These are phyloP conservation scores for Leptoclinus maculatus DNA, from an alignment of 2,797 vertebrate species.

Conservation along the genomic window DNA sequence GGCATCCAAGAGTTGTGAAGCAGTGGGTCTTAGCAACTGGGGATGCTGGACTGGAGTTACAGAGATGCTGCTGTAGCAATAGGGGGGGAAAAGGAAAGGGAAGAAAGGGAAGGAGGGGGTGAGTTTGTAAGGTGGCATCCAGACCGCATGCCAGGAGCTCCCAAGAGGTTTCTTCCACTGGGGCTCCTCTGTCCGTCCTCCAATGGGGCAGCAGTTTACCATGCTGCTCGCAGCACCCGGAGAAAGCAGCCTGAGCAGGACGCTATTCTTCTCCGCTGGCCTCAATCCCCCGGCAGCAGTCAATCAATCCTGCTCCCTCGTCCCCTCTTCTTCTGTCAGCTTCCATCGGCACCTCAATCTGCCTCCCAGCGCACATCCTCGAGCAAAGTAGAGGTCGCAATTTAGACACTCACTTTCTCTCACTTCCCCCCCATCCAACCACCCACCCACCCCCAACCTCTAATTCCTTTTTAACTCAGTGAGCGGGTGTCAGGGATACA, in stretches of 20 bases:
- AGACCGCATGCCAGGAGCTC: constrained; percentile 69
- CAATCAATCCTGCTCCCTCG: constrained; percentile 67
- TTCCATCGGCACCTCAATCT: constrained; percentile 73
- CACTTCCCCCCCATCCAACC: constrained; percentile 67
- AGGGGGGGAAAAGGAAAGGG: constrained; percentile 44
- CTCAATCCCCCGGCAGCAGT: constrained; percentile 73
- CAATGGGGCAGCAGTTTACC: constrained; percentile 76
- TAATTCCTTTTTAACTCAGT: constrained; percentile 85
- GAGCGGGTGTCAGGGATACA: constrained; percentile 84
- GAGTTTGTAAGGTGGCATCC: constrained; percentile 69
- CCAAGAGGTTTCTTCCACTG: constrained; percentile 75
- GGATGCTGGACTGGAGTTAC: constrained; percentile 74
- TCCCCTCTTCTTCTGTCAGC: constrained; percentile 70
- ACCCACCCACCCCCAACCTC: constrained; percentile 58
- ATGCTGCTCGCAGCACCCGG: constrained; percentile 68
- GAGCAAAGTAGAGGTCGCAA: constrained; percentile 77
- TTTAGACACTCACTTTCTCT: constrained; percentile 77
- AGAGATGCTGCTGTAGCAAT: constrained; percentile 75
- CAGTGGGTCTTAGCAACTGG: constrained; percentile 81
- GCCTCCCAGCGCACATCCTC: constrained; percentile 83
- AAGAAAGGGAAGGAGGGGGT: constrained; percentile 40
- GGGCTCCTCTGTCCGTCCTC: constrained; percentile 61
- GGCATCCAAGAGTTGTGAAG: constrained; percentile 79
- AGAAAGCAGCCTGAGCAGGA: constrained; percentile 60
- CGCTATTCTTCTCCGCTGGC: constrained; percentile 77